Conservation (phyloP, 2,113 vertebrate genomes). For the Rostratula benghalensis region DNA sequence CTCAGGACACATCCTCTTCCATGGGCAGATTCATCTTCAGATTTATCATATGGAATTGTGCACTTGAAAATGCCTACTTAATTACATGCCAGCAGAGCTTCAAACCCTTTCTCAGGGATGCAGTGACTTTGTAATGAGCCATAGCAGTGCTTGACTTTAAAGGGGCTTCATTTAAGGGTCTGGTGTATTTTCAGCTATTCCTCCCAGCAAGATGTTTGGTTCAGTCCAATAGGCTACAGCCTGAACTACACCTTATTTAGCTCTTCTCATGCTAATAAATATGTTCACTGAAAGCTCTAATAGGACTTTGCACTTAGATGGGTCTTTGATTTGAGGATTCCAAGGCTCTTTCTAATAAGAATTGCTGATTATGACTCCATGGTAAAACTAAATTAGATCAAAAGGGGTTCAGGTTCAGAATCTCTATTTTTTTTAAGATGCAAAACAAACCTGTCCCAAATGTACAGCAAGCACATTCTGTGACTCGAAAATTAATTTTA, state of each 20-base stretch:
- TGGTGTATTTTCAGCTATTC: not conserved
- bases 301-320: not conserved
- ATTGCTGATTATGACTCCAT: not conserved
- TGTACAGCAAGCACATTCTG: not conserved
- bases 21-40: not conserved
- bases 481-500: not conserved
- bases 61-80: not conserved
- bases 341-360: not conserved
- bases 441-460: not conserved
- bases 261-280: not conserved
- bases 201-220: not conserved
- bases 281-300: not conserved
- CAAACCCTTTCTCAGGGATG: not conserved
- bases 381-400: not conserved
- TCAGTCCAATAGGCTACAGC: not conserved
- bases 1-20: not conserved
- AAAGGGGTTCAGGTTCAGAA: not conserved
- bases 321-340: not conserved
- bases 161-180: not conserved
- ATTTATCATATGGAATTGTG: not conserved
- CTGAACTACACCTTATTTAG: not conserved
- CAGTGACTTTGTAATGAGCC: not conserved
- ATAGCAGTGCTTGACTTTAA: not conserved
- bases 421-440: not conserved
- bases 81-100: not conserved